phyloP scores from a whole-genome alignment of 2,797 vertebrate species.

The Pachyuromys duprasi region DNA sequence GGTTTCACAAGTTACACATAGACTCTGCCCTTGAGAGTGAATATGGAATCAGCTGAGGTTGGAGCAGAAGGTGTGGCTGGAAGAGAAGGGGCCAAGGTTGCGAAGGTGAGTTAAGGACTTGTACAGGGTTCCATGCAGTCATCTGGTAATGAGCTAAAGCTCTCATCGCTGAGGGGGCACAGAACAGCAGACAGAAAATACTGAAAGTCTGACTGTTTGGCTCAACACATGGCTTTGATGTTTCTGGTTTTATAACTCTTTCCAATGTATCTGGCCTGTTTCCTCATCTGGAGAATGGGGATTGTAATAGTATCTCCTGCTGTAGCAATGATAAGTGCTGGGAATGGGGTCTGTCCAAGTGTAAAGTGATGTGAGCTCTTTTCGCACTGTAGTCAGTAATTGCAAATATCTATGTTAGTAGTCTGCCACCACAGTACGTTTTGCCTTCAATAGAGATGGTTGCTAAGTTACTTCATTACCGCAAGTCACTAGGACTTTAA shows the following conservation, averaged over 20 bases:
- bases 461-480: slow-evolving; percentile 3
- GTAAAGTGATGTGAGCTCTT: neutral
- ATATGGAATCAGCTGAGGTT: neutral
- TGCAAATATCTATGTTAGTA: neutral
- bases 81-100: neutral
- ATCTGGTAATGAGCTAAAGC: neutral
- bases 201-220: neutral
- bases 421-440: neutral
- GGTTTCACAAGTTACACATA: neutral
- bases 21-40: neutral
- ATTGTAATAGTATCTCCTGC: neutral
- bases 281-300: slow-evolving; percentile 26
- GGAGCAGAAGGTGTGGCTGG: neutral
- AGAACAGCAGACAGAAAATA: neutral
- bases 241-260: neutral
- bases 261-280: neutral
- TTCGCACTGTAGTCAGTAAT: slow-evolving; percentile 53
- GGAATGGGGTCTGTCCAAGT: neutral
- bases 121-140: fast-evolving
- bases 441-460: slow-evolving; percentile 15
- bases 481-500: neutral
- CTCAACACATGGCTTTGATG: neutral
- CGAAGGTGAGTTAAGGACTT: neutral
- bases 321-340: neutral
- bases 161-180: neutral